A percentile compares a stretch with the other conserved stretches of the same genome.
phyloP scores from a whole-genome alignment of 2,113 vertebrate genomes.

The Ivindomyrus marchei region DNA sequence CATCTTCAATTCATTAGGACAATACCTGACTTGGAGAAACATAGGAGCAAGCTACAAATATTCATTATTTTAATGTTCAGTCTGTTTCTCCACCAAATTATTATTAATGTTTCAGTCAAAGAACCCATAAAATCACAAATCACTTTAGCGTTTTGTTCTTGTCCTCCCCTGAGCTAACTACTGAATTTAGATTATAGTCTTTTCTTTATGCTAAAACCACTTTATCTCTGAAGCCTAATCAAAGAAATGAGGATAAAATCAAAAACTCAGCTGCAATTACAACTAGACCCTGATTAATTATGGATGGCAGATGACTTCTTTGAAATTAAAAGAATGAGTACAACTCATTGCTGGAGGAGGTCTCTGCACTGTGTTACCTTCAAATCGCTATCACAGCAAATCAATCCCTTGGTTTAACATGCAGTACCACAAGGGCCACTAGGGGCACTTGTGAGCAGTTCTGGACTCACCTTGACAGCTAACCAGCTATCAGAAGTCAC shows the following conservation, averaged over 20 bases:
- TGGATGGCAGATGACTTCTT: not conserved
- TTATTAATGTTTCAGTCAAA: conserved; percentile 28
- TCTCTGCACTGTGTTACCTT: not conserved
- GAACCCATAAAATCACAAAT: conserved; percentile 12
- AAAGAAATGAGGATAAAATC: conserved; percentile 10
- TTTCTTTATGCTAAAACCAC: conserved; percentile 13
- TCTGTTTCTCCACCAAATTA: conserved; percentile 12
- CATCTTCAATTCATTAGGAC: conserved; percentile 31
- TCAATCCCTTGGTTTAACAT: not conserved
- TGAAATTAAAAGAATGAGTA: not conserved
- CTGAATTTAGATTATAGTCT: conserved; percentile 11
- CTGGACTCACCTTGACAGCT: not conserved
- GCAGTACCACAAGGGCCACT: not conserved
- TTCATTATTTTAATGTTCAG: conserved; percentile 26
- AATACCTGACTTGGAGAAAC: conserved; percentile 27
- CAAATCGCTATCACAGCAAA: not conserved
- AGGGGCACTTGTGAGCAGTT: not conserved
- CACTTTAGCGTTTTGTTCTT: conserved; percentile 11
- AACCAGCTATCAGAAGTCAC: not conserved
- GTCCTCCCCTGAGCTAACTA: conserved; percentile 16
- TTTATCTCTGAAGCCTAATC: conserved; percentile 6
- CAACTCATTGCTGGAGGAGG: not conserved
- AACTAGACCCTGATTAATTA: conserved; percentile 1
- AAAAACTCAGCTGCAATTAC: conserved; percentile 15
- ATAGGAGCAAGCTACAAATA: conserved; percentile 18